Conservation (phyloP, 2,113 vertebrate species). For the Smithornis capensis region DNA sequence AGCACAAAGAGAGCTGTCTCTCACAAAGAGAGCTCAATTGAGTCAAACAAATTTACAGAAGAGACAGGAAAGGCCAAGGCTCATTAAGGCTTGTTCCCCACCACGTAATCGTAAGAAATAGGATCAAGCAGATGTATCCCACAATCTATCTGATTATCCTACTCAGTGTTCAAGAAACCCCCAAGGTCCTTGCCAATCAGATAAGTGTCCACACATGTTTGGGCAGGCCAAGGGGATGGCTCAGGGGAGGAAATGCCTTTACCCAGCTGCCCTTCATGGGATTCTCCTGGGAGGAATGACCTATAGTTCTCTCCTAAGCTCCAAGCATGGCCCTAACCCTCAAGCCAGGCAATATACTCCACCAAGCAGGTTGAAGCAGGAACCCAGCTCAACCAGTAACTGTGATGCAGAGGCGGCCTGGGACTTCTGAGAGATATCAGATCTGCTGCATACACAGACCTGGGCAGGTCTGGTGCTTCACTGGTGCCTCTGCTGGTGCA, state of each 20-base stretch:
- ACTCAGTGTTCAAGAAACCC: slow-evolving; percentile 30
- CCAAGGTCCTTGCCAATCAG: slow-evolving; percentile 46
- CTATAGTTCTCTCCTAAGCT: neutral
- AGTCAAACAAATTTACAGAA: slow-evolving; percentile 49
- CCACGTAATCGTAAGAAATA: slow-evolving; percentile 41
- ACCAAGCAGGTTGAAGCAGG: neutral
- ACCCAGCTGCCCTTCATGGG: neutral
- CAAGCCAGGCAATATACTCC: neutral
- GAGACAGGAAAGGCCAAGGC: slow-evolving; percentile 56
- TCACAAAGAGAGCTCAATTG: slow-evolving; percentile 14
- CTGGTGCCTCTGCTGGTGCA: neutral
- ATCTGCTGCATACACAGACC: neutral
- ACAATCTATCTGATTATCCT: slow-evolving; percentile 61
- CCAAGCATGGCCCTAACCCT: neutral
- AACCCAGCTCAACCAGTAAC: neutral
- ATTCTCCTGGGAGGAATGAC: neutral
- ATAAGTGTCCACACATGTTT: neutral
- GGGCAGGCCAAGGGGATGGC: neutral
- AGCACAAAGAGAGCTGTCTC: slow-evolving; percentile 12
- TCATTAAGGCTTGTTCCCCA: slow-evolving; percentile 56
- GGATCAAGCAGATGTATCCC: slow-evolving; percentile 60
- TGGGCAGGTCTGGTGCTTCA: neutral
- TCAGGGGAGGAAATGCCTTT: neutral
- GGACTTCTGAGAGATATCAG: neutral
- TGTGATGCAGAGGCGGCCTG: neutral